Base-by-base conservation (phyloP, 2,888 invertebrate genomes). In the Aplocera efformata region DNA sequence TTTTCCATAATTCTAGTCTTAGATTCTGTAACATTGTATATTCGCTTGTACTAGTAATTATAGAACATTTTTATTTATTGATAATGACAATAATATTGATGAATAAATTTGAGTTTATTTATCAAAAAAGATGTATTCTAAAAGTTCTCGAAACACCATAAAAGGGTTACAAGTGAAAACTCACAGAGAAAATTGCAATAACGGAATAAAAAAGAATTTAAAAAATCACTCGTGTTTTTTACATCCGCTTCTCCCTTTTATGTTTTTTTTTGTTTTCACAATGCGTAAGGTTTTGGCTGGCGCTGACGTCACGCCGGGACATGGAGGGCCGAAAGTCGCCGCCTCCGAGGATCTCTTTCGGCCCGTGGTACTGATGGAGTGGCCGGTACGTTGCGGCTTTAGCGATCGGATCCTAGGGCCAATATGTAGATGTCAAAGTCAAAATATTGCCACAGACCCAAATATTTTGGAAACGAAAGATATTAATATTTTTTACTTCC, bases 261-360 rank as follows among this genome's bases (percentile, higher is more conserved):
- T 58, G 55, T 63, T 59, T 52, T 53, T 54, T 63, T 56, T 48
- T 58, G 43, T 50, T 55, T 53, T 44, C 48, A 42, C 32, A 58
- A 53, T 63, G 62, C 58, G 71, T 54, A 57, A 86, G 86, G 75
- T 85, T 85, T 69, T 67, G 78, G 68, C 60, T 86, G 78, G 82
- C 76, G 76, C 63, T 79, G 70, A 64, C 74, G 49, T 67, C 77
- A 37, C 78, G 80, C 32, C 61, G 63, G 47, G 63, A 57, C 32
- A 73, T 62, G 45, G 63, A 60, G 32, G 76, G 76, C 10, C 74
- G 82, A 13, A 68, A 79, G 34, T 77, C 82, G 51, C 81, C 84
- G 56, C 84, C 86, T 53, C 76, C 84, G 46, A 67, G 79, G 67
- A 85, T 86, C 84, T 86, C 86, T 84, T 88, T 88, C 86, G 86